Evolutionary conservation across 2,797 vertebrate genomes (phyloP).

Genomic region (Danio choprae): DNA sequence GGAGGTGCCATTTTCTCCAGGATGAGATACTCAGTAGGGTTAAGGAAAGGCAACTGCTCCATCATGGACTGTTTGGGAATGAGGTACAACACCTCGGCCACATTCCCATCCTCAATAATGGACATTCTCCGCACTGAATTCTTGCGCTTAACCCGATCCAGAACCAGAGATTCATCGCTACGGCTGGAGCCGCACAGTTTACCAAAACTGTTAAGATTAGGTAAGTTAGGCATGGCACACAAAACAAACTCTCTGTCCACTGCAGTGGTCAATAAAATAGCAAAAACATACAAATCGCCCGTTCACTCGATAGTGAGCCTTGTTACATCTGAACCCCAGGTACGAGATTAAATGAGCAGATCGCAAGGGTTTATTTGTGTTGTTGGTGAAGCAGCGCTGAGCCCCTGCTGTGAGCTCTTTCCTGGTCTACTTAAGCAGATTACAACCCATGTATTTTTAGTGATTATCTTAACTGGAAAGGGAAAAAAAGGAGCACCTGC

Average conservation of each 20-base stretch:
- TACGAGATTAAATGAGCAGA: conserved; percentile 44
- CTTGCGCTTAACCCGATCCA: conserved; percentile 79
- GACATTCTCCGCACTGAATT: conserved; percentile 83
- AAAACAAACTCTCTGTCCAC: conserved; percentile 53
- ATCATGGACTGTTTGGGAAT: conserved; percentile 84
- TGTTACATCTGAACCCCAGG: conserved; percentile 15
- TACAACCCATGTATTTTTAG: conserved; percentile 90
- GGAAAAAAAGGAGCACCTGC: conserved; percentile 75
- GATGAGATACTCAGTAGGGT: conserved; percentile 83
- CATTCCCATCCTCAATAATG: conserved; percentile 82
- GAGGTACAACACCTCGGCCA: conserved; percentile 82
- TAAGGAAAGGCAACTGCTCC: conserved; percentile 86
- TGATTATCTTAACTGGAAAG: conserved; percentile 82
- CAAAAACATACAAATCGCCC: conserved; percentile 18
- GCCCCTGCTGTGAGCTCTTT: conserved; percentile 66
- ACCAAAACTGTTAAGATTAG: conserved; percentile 84
- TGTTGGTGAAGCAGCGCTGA: conserved; percentile 56
- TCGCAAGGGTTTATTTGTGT: conserved; percentile 53
- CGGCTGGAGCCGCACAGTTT: conserved; percentile 83
- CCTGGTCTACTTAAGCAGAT: conserved; percentile 85
- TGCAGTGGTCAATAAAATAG: conserved; percentile 53
- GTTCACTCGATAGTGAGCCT: conserved; percentile 8
- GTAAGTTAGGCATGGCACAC: conserved; percentile 82
- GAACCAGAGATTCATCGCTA: conserved; percentile 74
- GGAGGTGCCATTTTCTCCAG: conserved; percentile 76